Evolutionary conservation across 2,888 invertebrate genomes (phyloP), one percentile per base, ranked within the genome.

Genomic region (Uloborus plumipes): DNA sequence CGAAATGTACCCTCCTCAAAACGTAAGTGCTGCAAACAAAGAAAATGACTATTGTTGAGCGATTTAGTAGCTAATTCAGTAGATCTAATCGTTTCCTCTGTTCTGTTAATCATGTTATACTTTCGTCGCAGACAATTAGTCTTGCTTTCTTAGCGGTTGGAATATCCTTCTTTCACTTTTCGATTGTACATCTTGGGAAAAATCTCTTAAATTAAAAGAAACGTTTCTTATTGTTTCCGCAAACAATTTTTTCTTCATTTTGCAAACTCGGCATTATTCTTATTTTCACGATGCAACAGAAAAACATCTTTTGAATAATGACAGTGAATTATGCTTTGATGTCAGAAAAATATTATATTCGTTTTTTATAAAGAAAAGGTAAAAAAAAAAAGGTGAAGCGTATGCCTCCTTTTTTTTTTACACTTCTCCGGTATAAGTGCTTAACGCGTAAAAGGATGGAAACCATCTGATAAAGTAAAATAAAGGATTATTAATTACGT

Each of bases 41-140:
- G 18, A 59, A 47, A 61, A 71, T 71, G 50, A 51, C 61, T 22
- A 71, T 59, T 61, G 71, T 50, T 50, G 16, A n/a, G 26, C 22
- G 47, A 61, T 61, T 71, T 59, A 15, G 18, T 15, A 49, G 50
- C 61, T 71, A 61, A 71, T 71, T 71, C 61, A 71, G 59, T 71
- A 71, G 61, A 26, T 47, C 18, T 61, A 59, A 16, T 22, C 20
- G n/a, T 71, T 71, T 61, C 22, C n/a, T 26, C 26, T 71, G 50
- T 61, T 61, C 59, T 71, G 3, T 71, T 50, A 18, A 55, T 55
- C 20, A 18, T 55, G 20, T 55, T 55, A 18, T 55, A 16, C 15
- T 55, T 55, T 55, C n/a, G 15, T 20, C 71, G 15, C 6, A 61
- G 15, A 50, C 61, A 50, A 22, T 61, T 16, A 61, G 16, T 59